Percentiles rank a stretch among this genome's conserved stretches.
Conservation (phyloP, 2,113 vertebrate species). For the Brachyistius frenatus region DNA sequence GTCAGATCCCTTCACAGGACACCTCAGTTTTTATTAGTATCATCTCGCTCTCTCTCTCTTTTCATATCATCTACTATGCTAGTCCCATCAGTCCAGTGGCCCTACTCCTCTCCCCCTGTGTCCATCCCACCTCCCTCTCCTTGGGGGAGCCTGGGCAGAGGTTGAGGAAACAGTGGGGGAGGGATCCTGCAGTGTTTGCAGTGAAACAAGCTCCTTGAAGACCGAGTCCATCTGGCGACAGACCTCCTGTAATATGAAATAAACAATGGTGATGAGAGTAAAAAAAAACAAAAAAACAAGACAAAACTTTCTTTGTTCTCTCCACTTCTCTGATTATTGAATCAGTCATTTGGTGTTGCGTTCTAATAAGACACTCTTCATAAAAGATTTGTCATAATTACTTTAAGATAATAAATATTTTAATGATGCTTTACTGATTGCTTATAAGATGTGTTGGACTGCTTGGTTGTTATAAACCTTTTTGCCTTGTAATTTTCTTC, state of each 20-base stretch:
- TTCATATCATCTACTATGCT: not conserved
- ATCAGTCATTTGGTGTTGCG: too few species aligned
- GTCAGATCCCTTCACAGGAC: constrained; percentile 39
- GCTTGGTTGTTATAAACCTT: too few species aligned
- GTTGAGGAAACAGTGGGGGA: constrained; percentile 42
- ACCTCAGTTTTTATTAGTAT: constrained; percentile 33
- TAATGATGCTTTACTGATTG: too few species aligned
- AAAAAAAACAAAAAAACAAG: not conserved
- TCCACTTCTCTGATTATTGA: not conserved
- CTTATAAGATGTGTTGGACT: too few species aligned
- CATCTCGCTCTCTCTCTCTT: constrained; percentile 6
- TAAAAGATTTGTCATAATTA: too few species aligned
- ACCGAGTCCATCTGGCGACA: constrained; percentile 87
- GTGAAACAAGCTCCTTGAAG: constrained; percentile 87
- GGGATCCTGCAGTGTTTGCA: constrained; percentile 63
- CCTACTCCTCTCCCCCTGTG: constrained; percentile 36
- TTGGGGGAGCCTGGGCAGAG: constrained; percentile 48
- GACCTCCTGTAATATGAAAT: constrained; percentile 80
- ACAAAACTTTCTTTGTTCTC: constrained; percentile 21
- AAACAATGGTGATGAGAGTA: constrained; percentile 19
- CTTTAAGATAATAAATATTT: too few species aligned
- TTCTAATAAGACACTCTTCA: too few species aligned
- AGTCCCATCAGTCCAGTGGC: constrained; percentile 48
- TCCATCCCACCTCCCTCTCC: constrained; percentile 60
- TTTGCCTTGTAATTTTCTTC: not conserved